Evolutionary conservation across 2,113 vertebrate genomes (phyloP).

Genomic region (Pollimyrus isidori): DNA sequence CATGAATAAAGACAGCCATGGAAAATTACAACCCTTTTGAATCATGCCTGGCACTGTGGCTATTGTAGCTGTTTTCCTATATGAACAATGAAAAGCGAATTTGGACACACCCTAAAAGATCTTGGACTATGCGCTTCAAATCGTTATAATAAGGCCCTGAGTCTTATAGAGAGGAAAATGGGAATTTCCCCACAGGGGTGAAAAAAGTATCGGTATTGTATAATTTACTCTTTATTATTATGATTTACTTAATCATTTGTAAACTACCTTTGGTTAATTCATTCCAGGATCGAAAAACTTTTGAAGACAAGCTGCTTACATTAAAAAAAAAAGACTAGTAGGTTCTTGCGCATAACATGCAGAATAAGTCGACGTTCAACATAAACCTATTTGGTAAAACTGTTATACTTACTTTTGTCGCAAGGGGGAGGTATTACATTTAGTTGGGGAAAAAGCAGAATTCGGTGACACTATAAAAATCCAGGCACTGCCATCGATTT

Average conservation of each 20-base stretch:
- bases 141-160: neutral
- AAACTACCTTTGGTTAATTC: neutral
- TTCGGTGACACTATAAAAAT: neutral
- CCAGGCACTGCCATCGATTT: neutral
- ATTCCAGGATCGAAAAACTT: neutral
- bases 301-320: neutral
- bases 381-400: neutral
- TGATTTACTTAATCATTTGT: neutral
- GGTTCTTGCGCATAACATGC: neutral
- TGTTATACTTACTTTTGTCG: neutral
- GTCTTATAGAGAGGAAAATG: neutral
- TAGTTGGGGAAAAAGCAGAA: neutral
- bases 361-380: neutral
- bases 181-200: neutral
- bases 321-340: neutral
- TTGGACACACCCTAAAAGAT: too few species aligned
- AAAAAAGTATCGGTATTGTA: neutral
- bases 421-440: neutral
- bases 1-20: neutral
- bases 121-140: neutral
- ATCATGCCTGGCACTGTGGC: neutral
- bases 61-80: neutral
- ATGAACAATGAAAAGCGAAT: neutral
- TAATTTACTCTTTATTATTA: neutral
- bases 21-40: neutral